These are phyloP conservation scores for Phrynocephalus forsythii DNA, from an alignment of 2,797 vertebrate genomes.

Conservation along the genomic window DNA sequence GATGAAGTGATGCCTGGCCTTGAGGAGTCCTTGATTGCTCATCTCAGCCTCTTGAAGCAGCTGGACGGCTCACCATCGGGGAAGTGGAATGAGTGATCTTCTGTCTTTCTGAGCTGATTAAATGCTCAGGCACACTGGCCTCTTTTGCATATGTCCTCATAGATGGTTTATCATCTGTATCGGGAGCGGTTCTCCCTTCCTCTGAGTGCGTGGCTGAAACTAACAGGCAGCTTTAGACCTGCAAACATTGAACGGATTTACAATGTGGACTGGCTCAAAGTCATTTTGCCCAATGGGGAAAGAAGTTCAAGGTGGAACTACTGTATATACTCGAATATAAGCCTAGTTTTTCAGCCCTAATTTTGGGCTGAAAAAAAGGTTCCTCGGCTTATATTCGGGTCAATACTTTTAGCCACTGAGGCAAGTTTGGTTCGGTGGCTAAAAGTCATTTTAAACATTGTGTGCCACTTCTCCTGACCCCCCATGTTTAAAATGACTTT, in stretches of 20 bases:
- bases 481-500: no score
- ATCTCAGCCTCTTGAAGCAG: neutral
- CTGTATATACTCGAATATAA: no score
- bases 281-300: neutral
- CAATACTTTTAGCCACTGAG: no score
- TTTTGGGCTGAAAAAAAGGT: no score
- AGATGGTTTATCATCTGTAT: neutral
- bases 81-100: slow-evolving; percentile 1
- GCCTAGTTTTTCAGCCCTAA: no score
- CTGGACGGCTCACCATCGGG: neutral
- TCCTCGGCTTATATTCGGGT: no score
- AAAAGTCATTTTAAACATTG: no score
- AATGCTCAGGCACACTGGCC: neutral
- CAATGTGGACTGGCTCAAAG: neutral
- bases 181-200: neutral
- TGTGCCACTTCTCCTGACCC: no score
- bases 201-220: neutral
- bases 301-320: neutral
- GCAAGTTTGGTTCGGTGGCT: no score
- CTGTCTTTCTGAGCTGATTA: neutral
- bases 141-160: neutral
- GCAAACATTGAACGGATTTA: neutral
- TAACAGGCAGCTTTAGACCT: neutral
- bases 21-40: neutral
- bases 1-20: slow-evolving; percentile 34